Percentiles rank a stretch among this genome's conserved stretches.
Evolutionary conservation across 2,888 invertebrate species (phyloP).

Genomic region (Hofmannophila pseudospretella): DNA sequence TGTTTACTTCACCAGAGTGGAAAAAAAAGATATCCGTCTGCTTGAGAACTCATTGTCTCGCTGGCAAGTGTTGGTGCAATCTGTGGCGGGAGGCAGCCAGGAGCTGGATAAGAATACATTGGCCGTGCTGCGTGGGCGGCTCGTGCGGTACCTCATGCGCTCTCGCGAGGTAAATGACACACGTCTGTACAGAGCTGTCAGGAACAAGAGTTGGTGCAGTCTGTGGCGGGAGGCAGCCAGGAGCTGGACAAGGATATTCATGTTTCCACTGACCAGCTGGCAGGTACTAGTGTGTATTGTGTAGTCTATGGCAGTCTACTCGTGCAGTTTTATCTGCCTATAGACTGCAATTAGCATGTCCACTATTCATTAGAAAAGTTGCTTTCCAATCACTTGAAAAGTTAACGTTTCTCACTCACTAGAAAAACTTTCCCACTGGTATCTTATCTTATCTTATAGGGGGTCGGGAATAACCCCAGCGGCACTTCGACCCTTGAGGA

Average conservation of each 20-base stretch:
- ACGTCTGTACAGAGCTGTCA: too few relatives aligned
- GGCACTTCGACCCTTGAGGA: too few relatives aligned
- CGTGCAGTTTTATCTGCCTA: too few relatives aligned
- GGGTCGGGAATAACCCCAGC: too few relatives aligned
- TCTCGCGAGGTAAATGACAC: constrained; percentile 10
- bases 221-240: constrained; percentile 88
- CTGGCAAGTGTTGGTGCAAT: constrained; percentile 94
- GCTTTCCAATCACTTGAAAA: too few relatives aligned
- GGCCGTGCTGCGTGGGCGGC: constrained; percentile 92
- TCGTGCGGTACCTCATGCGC: constrained; percentile 94
- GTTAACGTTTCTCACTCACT: too few relatives aligned
- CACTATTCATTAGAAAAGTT: too few relatives aligned
- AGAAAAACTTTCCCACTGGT: too few relatives aligned
- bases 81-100: constrained; percentile 88
- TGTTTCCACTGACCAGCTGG: background rate
- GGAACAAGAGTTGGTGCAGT: constrained; percentile 89
- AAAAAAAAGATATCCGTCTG: constrained; percentile 91
- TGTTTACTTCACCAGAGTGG: constrained; percentile 77
- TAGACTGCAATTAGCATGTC: too few relatives aligned
- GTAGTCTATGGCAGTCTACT: background rate
- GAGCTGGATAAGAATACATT: constrained; percentile 96
- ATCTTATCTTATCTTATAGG: too few relatives aligned
- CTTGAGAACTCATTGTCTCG: constrained; percentile 93
- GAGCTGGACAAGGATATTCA: constrained; percentile 92
- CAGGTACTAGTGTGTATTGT: too few relatives aligned